Evolutionary conservation across 2,888 invertebrate genomes (phyloP).

Genomic region (Flabesymbios commensalis): DNA sequence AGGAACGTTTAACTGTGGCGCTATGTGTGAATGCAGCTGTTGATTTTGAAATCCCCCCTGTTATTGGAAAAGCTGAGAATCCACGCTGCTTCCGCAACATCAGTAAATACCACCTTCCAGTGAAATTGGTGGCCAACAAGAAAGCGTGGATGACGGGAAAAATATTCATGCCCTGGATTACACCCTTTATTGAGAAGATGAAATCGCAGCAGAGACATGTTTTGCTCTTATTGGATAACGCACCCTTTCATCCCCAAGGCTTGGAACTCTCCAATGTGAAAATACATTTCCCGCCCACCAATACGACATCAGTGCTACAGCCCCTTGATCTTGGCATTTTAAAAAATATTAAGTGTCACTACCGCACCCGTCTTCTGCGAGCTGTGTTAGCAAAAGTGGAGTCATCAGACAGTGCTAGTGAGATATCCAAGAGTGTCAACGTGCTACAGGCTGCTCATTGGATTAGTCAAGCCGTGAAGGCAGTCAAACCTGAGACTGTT

Average conservation of each 20-base stretch:
- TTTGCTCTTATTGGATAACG: background rate
- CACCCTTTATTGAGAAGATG: background rate
- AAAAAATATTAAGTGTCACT: background rate
- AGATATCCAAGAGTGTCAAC: background rate
- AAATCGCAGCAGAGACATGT: background rate
- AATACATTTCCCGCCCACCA: background rate
- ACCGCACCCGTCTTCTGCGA: background rate
- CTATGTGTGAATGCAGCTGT: no score
- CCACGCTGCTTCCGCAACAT: background rate
- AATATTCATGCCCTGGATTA: background rate
- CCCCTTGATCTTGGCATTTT: background rate
- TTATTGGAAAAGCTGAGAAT: no score
- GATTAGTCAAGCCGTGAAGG: background rate
- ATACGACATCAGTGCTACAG: background rate
- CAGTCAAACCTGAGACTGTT: background rate
- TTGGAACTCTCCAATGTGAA: background rate
- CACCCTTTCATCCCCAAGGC: background rate
- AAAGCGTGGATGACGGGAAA: background rate
- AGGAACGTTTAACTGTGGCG: no score
- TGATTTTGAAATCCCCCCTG: no score
- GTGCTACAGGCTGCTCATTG: background rate
- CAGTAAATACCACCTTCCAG: background rate
- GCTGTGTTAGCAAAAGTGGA: background rate
- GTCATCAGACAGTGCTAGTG: background rate
- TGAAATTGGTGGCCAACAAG: background rate